Evolutionary conservation across 1,140 invertebrate genomes (phyloP).

Genomic region (Megalonaias nervosa): DNA sequence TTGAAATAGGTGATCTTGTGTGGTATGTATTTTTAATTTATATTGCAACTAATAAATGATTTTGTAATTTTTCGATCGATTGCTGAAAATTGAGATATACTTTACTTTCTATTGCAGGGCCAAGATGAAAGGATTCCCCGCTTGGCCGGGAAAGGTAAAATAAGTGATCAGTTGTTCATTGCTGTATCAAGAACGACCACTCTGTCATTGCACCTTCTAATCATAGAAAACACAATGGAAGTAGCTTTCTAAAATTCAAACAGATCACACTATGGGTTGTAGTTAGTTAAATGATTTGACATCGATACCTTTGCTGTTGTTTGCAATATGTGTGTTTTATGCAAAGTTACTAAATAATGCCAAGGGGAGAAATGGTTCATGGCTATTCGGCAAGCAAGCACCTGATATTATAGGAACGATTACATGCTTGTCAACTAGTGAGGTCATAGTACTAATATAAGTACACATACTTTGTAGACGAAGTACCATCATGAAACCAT

Average conservation of each 20-base stretch:
- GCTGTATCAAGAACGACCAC: not conserved
- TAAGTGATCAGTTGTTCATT: not conserved
- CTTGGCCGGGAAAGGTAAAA: conserved; percentile 92
- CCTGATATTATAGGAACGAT: too few relatives aligned
- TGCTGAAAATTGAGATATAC: conserved; percentile 12
- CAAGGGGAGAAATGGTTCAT: too few relatives aligned
- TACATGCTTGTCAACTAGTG: too few relatives aligned
- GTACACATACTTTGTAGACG: too few relatives aligned
- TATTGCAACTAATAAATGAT: conserved; percentile 43
- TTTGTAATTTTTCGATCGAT: not conserved
- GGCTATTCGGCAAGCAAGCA: too few relatives aligned
- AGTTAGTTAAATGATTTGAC: not conserved
- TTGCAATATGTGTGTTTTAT: not conserved
- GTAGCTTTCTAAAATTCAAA: not conserved
- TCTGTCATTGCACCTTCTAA: not conserved
- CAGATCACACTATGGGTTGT: not conserved
- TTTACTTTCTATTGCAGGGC: conserved; percentile 79
- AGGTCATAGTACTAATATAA: too few relatives aligned
- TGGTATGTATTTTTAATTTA: conserved; percentile 75
- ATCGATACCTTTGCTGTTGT: not conserved
- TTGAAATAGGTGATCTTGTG: conserved; percentile 82
- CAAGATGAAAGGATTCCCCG: conserved; percentile 95
- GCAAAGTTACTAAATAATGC: too few relatives aligned
- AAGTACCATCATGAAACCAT: too few relatives aligned
- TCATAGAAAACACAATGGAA: not conserved